Conservation (phyloP, 2,888 invertebrate species). For the Acanthopleura granulata region DNA sequence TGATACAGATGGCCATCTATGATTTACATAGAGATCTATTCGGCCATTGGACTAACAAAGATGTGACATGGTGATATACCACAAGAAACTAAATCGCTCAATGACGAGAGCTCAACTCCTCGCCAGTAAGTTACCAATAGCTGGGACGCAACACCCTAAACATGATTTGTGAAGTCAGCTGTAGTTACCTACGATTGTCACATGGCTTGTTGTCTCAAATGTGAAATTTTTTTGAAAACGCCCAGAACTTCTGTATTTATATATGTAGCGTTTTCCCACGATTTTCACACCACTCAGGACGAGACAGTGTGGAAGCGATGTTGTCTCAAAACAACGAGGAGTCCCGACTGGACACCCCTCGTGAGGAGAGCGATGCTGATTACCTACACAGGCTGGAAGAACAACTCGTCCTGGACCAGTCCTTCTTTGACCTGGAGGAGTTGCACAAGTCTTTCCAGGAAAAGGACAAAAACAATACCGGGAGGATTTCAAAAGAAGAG, state of each 20-base stretch:
- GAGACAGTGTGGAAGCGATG: constrained; percentile 65
- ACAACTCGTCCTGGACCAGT: constrained; percentile 48
- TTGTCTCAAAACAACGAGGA: constrained; percentile 48
- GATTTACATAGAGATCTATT: no score
- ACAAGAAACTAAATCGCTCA: constrained; percentile 54
- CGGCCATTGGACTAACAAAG: no score
- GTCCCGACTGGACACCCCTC: constrained; percentile 37
- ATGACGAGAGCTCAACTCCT: constrained; percentile 55
- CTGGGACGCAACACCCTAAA: no score
- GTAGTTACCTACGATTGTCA: no score
- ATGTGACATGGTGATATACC: constrained; percentile 58
- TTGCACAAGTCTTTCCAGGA: constrained; percentile 46
- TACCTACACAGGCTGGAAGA: constrained; percentile 55
- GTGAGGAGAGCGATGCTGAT: constrained; percentile 60
- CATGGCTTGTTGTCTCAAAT: no score
- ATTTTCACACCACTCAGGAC: constrained; percentile 37
- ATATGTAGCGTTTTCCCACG: not conserved
- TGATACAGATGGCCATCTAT: no score
- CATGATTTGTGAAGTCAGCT: no score
- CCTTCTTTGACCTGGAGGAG: constrained; percentile 51
- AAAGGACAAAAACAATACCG: constrained; percentile 48
- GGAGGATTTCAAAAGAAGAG: constrained; percentile 39
- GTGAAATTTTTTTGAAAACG: not conserved
- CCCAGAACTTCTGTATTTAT: not conserved
- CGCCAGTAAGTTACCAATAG: constrained; percentile 38